Conservation (phyloP, 2,113 vertebrate genomes). For the Lutjanus erythropterus region DNA sequence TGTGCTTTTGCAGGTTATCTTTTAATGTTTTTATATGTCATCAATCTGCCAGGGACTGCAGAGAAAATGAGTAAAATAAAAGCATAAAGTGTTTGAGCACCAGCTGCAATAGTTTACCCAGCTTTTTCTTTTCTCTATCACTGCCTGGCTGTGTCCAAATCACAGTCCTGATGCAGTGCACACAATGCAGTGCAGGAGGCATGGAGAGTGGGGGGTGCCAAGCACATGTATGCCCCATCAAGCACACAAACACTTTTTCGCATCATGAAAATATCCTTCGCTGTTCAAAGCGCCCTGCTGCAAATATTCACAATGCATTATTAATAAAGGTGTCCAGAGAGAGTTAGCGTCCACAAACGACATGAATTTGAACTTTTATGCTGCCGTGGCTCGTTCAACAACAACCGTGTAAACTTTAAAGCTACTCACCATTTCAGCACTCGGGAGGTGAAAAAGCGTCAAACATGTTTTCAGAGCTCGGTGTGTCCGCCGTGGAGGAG, state of each 20-base stretch:
- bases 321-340: fast-evolving
- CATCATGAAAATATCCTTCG: constrained; percentile 21
- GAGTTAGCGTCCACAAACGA: neutral
- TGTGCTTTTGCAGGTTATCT: no score
- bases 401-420: constrained; percentile 64
- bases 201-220: constrained; percentile 52
- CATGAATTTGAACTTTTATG: neutral
- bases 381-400: constrained; percentile 44
- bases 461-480: neutral
- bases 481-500: neutral
- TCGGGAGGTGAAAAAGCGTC: constrained; percentile 43
- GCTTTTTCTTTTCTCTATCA: neutral
- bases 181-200: constrained; percentile 53
- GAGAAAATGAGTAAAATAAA: no score
- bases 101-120: neutral
- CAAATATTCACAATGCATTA: no score
- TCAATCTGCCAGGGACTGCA: no score
- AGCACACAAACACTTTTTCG: constrained; percentile 35
- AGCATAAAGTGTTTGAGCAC: neutral
- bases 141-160: neutral
- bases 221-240: constrained; percentile 70
- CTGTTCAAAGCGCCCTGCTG: neutral
- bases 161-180: constrained; percentile 19
- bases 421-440: constrained; percentile 84
- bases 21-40: no score